Conservation (phyloP, 37 sponge, comb jelly and placozoan species). For the Ianthella basta region DNA sequence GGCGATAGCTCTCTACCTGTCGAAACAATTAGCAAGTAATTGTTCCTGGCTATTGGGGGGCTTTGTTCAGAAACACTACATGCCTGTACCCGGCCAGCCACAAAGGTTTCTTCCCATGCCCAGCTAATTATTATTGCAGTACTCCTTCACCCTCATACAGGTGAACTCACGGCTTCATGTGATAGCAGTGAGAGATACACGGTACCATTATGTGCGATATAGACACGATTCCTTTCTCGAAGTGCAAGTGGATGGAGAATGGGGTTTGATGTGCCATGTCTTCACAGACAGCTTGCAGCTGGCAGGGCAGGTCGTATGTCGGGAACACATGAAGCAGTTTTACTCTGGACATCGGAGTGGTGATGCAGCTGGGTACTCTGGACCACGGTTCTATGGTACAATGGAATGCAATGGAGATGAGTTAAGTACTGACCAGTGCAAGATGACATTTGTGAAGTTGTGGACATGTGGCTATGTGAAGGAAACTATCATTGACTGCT, state of each 20-base stretch:
- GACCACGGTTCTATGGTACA: background rate
- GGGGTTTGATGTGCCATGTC: slow-evolving; percentile 44
- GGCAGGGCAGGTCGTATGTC: slow-evolving; percentile 37
- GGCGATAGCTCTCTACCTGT: too few relatives aligned
- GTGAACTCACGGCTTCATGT: too few relatives aligned
- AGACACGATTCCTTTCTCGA: slow-evolving; percentile 24
- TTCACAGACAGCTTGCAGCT: background rate
- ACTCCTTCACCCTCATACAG: too few relatives aligned
- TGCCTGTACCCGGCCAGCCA: too few relatives aligned
- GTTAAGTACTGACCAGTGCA: background rate
- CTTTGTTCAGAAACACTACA: too few relatives aligned
- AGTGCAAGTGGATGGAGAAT: slow-evolving; percentile 41
- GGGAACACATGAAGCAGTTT: background rate
- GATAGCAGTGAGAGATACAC: too few relatives aligned
- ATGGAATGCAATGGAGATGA: background rate
- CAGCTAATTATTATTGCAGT: too few relatives aligned
- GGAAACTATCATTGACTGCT: slow-evolving; percentile 26
- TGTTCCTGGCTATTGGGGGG: too few relatives aligned
- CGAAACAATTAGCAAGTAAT: too few relatives aligned
- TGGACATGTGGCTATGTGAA: background rate
- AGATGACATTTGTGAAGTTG: background rate
- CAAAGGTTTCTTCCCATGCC: too few relatives aligned
- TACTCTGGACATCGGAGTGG: background rate
- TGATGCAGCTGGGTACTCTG: background rate
- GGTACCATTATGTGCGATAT: background rate